Percentiles rank a stretch among this genome's conserved stretches.
phyloP scores from a whole-genome alignment of 2,113 vertebrate species.

The Herpetotheres cachinnans region DNA sequence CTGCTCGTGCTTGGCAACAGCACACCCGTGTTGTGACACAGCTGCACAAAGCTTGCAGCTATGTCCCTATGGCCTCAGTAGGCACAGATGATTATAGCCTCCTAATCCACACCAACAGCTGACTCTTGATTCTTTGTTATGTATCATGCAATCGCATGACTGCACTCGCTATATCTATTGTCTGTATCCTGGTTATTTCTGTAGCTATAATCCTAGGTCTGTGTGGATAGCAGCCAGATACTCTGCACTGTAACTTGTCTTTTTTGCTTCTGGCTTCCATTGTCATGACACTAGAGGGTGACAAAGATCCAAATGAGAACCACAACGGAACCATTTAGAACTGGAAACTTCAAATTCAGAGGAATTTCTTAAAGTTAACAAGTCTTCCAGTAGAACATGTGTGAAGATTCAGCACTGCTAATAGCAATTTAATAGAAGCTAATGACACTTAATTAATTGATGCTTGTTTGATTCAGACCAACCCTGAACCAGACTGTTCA shows the following conservation, averaged over 20 bases:
- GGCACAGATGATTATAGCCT: not conserved
- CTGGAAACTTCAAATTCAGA: not conserved
- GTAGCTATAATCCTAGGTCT: not conserved
- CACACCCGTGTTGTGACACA: not conserved
- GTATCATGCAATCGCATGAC: not conserved
- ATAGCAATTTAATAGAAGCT: not conserved
- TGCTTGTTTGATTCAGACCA: not conserved
- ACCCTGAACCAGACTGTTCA: not conserved
- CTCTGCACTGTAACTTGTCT: not conserved
- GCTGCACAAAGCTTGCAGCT: not conserved
- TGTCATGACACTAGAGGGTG: constrained; percentile 34
- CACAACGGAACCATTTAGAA: not conserved
- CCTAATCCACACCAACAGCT: not conserved
- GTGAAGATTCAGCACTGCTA: not conserved
- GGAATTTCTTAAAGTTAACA: not conserved
- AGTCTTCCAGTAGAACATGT: not conserved
- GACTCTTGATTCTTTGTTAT: not conserved
- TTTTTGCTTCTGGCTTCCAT: not conserved
- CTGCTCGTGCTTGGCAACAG: not conserved
- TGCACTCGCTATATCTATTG: not conserved
- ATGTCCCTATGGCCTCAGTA: not conserved
- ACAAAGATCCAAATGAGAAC: constrained; percentile 40
- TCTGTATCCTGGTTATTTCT: not conserved
- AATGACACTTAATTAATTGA: not conserved
- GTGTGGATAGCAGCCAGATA: not conserved